Base-by-base conservation (phyloP, 2,113 vertebrate genomes). In the Odobenus rosmarus region DNA sequence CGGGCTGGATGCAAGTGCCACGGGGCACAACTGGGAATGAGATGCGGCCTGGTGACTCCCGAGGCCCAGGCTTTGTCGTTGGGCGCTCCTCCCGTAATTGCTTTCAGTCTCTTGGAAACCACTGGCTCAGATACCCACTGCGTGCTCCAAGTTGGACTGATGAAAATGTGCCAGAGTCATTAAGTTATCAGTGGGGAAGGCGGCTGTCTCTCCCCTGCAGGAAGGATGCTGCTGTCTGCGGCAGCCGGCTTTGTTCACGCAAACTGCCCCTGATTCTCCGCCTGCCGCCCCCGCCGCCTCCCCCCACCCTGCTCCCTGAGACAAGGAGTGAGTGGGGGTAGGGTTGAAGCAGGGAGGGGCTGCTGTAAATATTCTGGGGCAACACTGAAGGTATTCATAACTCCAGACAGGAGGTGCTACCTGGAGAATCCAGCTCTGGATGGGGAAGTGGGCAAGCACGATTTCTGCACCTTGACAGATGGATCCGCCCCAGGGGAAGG, bases 171-270 rank as follows among this genome's bases (percentile, higher is more conserved):
- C 97, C 98, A 98, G 97, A 98, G 97, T 98, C 97, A 98, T 98
- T 98, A 98, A 98, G 97, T 97, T 98, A 98, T 97, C 97, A 98
- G 97, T 98, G 91, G 97, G 97, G 97, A 98, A 98, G 98, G 97
- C 84, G 15, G 97, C 96, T 8, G 94, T 95, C 97, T 96, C 95
- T 96, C 97, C 90, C 86, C 77, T 55, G 97, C 97, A 98, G 97
- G 97, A 96, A 97, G 95, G 97, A 94, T 97, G 96, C 96, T 97
- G 97, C 90, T 97, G 92, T 95, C 93, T 95, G 96, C 93, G 72
- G 93, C 95, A 95, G 93, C 81, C 39, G 84, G 96, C 96, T 98
- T 98, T 97, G 96, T 98, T 98, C 97, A 67, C 59, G 92, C 83
- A 93, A 72, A 95, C 90, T 96, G 93, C 92, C 97, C 81, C 39